Base-by-base conservation (phyloP, 2,888 invertebrate genomes). In the Rapana venosa region DNA sequence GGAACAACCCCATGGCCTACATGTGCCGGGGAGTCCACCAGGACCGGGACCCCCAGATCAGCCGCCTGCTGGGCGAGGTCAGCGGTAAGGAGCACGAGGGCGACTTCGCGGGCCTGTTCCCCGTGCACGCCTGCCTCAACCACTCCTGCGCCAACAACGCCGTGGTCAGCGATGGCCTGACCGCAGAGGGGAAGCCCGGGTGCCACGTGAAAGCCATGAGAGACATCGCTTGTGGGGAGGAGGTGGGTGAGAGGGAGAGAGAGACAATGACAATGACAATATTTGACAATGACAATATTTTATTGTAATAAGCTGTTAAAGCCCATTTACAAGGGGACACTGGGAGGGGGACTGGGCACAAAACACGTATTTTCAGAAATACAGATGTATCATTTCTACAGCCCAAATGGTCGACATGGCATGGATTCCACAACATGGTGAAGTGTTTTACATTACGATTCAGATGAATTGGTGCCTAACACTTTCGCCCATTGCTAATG, bases 61-160 rank as follows among this genome's bases (percentile, higher is more conserved):
- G 90, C 13, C 56, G 89, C 5, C 90, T 93, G 0, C 90, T 91
- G 58, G 87, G 87, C 77, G 89, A 91, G 88, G 90, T 90, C 0
- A 90, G 89, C 77, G 88, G 89, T 32, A 92, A 93, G 35, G 93
- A 93, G 35, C 92, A 92, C 22, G 94, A 95, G 77, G 94, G 93
- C 6, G 93, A 93, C 88, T 95, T 95, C 90, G 93, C 94, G 17
- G 94, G 94, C 5, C 91, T 95, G 89, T 95, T 95, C 89, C 92
- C 93, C 5, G 90, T 95, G 5, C 94, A 95, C 87, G 93, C 94
- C 1, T 94, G 94, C 88, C 88, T 95, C 79, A 95, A 95, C 83
- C 94, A 95, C 89, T 94, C 94, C 11, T 95, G 94, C 88, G 93
- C 92, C 83, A 94, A 94, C 90, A 93, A 93, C 86, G 94, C 92